phyloP scores from a whole-genome alignment of 2,113 vertebrate genomes.

The Esox niger region DNA sequence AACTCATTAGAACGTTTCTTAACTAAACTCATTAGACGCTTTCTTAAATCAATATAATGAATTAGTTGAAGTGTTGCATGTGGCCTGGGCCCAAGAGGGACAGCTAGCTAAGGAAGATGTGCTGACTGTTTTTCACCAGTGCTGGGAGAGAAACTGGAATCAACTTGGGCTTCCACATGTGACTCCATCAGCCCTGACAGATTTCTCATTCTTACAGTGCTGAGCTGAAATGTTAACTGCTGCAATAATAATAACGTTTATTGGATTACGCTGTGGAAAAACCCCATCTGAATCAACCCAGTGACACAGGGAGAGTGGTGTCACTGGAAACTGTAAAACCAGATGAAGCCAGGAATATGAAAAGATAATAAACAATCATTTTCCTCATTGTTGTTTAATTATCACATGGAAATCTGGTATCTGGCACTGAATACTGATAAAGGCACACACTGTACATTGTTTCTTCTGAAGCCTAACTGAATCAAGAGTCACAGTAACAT shows the following conservation, averaged over 20 bases:
- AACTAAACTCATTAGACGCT: constrained; percentile 39
- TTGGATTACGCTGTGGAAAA: constrained; percentile 62
- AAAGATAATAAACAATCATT: constrained; percentile 36
- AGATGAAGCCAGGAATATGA: constrained; percentile 30
- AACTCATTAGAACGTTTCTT: too few species aligned
- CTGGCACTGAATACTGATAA: constrained; percentile 44
- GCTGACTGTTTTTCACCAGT: constrained; percentile 1
- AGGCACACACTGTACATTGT: constrained; percentile 22
- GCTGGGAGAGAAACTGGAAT: constrained; percentile 15
- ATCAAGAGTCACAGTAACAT: constrained; percentile 46
- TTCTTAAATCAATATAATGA: constrained; percentile 58
- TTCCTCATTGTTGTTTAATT: constrained; percentile 21
- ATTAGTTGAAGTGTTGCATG: constrained; percentile 54
- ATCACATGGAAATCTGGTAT: background rate
- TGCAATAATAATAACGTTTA: constrained; percentile 63
- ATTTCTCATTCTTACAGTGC: constrained; percentile 55
- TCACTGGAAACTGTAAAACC: constrained; percentile 8
- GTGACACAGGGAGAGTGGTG: background rate
- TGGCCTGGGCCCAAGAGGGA: constrained; percentile 41
- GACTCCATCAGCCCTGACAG: constrained; percentile 48
- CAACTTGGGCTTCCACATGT: constrained; percentile 32
- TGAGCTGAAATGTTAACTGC: constrained; percentile 65
- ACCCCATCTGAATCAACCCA: constrained; percentile 50
- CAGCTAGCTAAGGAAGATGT: constrained; percentile 14
- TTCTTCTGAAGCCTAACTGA: constrained; percentile 35